Evolutionary conservation across 2,797 vertebrate species (phyloP).

Genomic region (Hippocampus kuda): DNA sequence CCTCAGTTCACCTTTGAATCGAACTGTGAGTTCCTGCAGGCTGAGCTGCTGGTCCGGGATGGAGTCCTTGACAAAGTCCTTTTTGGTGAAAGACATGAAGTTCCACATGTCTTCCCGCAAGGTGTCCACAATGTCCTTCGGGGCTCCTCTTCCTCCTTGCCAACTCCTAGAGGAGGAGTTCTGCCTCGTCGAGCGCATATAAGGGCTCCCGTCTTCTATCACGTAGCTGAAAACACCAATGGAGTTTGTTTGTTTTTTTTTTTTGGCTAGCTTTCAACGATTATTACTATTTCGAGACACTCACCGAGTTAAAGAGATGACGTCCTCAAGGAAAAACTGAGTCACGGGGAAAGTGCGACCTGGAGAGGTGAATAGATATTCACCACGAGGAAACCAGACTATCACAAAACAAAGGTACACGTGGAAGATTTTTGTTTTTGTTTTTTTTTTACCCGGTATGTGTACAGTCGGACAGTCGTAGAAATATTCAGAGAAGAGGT

Average conservation of each 20-base stretch:
- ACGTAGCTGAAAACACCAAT: conserved; percentile 69
- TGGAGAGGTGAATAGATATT: conserved; percentile 34
- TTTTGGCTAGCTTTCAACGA: neutral
- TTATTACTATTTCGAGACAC: neutral
- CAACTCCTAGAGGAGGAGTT: conserved; percentile 35
- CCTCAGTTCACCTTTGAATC: conserved; percentile 75
- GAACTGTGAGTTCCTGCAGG: conserved; percentile 75
- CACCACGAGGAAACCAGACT: neutral
- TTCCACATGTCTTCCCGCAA: conserved; percentile 75
- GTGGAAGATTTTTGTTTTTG: neutral
- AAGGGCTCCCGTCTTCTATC: conserved; percentile 84
- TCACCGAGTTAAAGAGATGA: conserved; percentile 79
- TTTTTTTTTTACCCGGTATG: conserved; percentile 76
- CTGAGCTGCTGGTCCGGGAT: conserved; percentile 86
- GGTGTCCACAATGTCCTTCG: conserved; percentile 69
- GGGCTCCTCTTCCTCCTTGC: conserved; percentile 40
- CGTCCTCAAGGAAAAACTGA: conserved; percentile 93
- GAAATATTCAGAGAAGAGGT: conserved; percentile 92
- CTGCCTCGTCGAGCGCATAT: conserved; percentile 74
- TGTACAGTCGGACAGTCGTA: conserved; percentile 77
- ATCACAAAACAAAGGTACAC: neutral
- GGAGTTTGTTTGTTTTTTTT: no score
- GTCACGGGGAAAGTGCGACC: conserved; percentile 92
- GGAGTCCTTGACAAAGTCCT: conserved; percentile 73
- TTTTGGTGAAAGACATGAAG: conserved; percentile 66